Conservation (phyloP, 1,140 invertebrate genomes). For the Aphelenchoides fujianensis region DNA sequence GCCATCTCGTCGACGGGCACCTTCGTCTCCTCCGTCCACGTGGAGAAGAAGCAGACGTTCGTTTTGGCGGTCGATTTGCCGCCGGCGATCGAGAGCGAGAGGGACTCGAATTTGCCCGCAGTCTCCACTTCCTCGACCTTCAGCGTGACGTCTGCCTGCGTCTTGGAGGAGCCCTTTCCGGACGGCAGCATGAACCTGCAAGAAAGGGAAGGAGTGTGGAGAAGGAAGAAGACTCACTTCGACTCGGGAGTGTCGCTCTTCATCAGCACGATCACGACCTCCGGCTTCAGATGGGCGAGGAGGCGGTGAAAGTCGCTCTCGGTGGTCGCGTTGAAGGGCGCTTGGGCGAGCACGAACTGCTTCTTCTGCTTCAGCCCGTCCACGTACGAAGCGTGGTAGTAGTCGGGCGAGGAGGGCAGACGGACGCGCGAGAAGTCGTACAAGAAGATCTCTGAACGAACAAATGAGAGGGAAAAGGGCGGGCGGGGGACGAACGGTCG, state of each 20-base stretch:
- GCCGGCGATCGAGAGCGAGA: neutral
- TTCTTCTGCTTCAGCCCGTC: conserved; percentile 11
- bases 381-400: conserved; percentile 23
- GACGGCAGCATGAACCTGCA: neutral
- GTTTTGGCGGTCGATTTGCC: neutral
- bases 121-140: conserved; percentile 14
- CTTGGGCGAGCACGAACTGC: conserved; percentile 23
- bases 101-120: conserved; percentile 7
- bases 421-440: conserved; percentile 15
- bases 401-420: neutral
- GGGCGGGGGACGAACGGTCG: neutral
- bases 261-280: conserved; percentile 18
- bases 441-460: conserved; percentile 20
- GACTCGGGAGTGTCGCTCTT: conserved; percentile 9
- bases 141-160: neutral
- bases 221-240: conserved; percentile 6
- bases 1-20: conserved; percentile 21
- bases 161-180: conserved; percentile 18
- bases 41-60: conserved; percentile 13
- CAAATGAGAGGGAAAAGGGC: neutral
- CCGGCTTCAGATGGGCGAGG: conserved; percentile 23
- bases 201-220: neutral
- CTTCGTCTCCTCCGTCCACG: conserved; percentile 24
- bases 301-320: conserved; percentile 23
- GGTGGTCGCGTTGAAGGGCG: conserved; percentile 14